Percentiles rank a stretch among this genome's conserved stretches.
Conservation (phyloP, 2,113 vertebrate species). For the Sciurus niger region DNA sequence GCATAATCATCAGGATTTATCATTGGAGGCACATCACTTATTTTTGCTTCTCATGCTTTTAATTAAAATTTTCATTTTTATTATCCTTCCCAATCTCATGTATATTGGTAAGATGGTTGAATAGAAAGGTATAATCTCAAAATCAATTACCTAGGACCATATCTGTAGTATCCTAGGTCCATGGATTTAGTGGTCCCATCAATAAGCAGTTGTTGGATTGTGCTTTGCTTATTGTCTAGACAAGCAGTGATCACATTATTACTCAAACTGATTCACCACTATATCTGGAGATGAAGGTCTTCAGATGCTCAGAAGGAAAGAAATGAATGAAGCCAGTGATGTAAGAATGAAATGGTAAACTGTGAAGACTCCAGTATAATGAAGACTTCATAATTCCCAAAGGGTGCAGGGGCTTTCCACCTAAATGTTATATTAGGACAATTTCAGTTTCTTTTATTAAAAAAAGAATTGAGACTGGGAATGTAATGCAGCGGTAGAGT, state of each 20-base stretch:
- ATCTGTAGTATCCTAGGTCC: neutral
- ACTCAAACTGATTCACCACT: neutral
- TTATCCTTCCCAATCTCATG: neutral
- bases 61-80: slow-evolving; percentile 12
- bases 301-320: neutral
- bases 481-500: too few species aligned
- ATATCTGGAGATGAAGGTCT: neutral
- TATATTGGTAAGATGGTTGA: neutral
- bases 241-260: neutral
- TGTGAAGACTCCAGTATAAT: neutral
- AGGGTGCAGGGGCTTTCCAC: accelerated
- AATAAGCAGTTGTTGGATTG: neutral
- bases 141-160: neutral
- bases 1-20: slow-evolving; percentile 42
- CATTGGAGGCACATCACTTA: neutral
- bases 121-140: neutral
- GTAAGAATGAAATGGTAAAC: neutral
- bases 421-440: neutral
- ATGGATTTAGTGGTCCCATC: neutral
- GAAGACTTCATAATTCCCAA: neutral
- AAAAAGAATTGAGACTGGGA: too few species aligned
- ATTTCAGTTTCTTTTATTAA: neutral
- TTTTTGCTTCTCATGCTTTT: slow-evolving; percentile 12
- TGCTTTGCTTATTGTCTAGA: neutral
- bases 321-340: neutral